Evolutionary conservation across 2,113 vertebrate genomes (phyloP).

Genomic region (Gopherus evgoodei): DNA sequence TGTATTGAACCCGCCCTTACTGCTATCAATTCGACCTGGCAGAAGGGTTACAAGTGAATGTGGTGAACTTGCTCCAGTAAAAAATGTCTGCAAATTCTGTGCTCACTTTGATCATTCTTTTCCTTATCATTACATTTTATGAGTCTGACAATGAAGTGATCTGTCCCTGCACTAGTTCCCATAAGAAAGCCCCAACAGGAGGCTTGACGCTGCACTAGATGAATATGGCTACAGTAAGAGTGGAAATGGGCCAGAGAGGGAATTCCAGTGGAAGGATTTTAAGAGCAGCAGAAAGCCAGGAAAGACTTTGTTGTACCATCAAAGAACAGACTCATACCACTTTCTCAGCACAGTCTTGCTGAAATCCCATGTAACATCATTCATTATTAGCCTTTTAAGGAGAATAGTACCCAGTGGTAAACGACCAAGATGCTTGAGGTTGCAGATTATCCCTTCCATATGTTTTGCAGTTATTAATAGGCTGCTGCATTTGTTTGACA

Average conservation of each 20-base stretch:
- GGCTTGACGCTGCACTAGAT: background rate
- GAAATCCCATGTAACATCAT: background rate
- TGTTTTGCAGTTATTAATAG: background rate
- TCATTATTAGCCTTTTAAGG: background rate
- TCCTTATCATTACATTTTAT: background rate
- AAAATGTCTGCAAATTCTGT: background rate
- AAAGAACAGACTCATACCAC: background rate
- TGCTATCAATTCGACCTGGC: too few relatives aligned
- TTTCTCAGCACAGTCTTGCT: background rate
- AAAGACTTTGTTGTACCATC: background rate
- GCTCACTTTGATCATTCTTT: background rate
- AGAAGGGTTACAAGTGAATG: background rate
- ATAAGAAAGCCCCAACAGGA: rapidly evolving
- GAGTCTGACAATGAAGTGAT: background rate
- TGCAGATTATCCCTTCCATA: background rate
- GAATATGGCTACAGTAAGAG: background rate
- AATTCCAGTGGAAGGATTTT: background rate
- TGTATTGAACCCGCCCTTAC: too few relatives aligned
- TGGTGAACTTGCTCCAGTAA: background rate
- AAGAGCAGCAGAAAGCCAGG: background rate
- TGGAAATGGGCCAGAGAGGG: background rate
- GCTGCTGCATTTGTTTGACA: slow-evolving; percentile 6
- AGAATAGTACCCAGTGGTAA: background rate
- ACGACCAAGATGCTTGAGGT: background rate
- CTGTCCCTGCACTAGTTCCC: background rate